A percentile compares a stretch with the other conserved stretches of the same genome.
Evolutionary conservation across 2,113 vertebrate genomes (phyloP).

Genomic region (Nycticorax nycticorax): DNA sequence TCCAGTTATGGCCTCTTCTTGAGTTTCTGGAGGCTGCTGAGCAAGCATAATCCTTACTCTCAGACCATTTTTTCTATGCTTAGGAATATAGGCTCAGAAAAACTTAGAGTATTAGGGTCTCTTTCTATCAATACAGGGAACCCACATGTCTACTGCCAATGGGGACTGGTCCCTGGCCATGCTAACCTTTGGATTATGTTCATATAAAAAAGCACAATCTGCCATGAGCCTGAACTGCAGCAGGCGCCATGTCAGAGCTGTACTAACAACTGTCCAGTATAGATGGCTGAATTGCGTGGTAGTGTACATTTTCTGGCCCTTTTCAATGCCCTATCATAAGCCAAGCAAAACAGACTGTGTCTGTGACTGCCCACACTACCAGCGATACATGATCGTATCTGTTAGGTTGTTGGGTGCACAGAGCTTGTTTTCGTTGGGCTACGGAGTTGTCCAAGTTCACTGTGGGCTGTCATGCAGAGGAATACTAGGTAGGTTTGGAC

Average conservation of each 20-base stretch:
- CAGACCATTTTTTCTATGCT: not conserved
- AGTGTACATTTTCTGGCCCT: not conserved
- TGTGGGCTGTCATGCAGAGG: not conserved
- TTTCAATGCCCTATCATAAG: not conserved
- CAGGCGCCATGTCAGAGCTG: not conserved
- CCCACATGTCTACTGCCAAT: not conserved
- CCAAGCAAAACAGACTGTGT: not conserved
- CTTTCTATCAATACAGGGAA: not conserved
- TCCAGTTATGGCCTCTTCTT: not conserved
- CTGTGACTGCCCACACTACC: not conserved
- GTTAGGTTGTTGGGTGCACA: not conserved
- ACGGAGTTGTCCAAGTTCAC: not conserved
- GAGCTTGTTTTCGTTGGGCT: not conserved
- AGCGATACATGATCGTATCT: accelerated
- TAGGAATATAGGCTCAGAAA: not conserved
- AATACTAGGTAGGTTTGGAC: not conserved
- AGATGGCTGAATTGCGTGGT: not conserved
- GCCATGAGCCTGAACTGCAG: not conserved
- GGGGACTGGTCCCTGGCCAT: not conserved
- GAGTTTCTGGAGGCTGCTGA: not conserved
- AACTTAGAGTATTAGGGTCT: not conserved
- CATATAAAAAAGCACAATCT: not conserved
- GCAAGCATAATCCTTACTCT: not conserved
- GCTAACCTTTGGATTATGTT: not conserved
- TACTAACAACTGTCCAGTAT: not conserved